Evolutionary conservation across 2,113 vertebrate species (phyloP), one percentile per base, ranked within the genome.

Genomic region (Heterocephalus glaber): DNA sequence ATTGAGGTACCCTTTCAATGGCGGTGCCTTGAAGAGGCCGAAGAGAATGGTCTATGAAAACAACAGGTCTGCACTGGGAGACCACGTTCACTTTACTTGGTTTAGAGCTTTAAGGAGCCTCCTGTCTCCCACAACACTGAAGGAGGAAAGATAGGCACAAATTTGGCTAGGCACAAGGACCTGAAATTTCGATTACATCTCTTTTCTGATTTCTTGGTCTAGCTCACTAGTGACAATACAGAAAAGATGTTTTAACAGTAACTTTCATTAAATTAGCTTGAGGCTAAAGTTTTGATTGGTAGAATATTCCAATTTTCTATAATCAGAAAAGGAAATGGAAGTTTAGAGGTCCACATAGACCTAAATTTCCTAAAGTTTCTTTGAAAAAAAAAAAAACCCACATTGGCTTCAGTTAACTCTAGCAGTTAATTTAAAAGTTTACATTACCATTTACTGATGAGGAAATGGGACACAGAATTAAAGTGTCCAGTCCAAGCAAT

Each of bases 221-320:
- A 82, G 30, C 10, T 94, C 47, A n/a, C 41, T 70, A 89, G 13
- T 41, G 80, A 86, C 26, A 89, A 87, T 54, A 90, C 8, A 90
- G 60, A 95, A 96, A 95, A 96, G 52, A 6, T 68, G 35, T 95
- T 12, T 2, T n/a, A 77, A 84, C 33, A 54, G 22, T 76, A 87
- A 60, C 76, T 93, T 92, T 70, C 33, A 84, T 60, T 85, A 94
- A 89, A 89, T 77, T 95, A 89, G 28, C 89, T 88, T 94, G 20
- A 96, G 33, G 38, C 24, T 54, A 89, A 70, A 91, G 70, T 9
- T 95, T 92, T 96, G n/a, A 86, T 94, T 87, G 85, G 47, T 86
- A 79, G 41, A 7, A 63, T 90, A 49, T 85, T 92, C 72, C 12
- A 74, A 65, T 92, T 90, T 90, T 96, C 91, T 61, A 85, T 47